phyloP scores from a whole-genome alignment of 2,888 invertebrate genomes.

The Macrophya alboannulata region DNA sequence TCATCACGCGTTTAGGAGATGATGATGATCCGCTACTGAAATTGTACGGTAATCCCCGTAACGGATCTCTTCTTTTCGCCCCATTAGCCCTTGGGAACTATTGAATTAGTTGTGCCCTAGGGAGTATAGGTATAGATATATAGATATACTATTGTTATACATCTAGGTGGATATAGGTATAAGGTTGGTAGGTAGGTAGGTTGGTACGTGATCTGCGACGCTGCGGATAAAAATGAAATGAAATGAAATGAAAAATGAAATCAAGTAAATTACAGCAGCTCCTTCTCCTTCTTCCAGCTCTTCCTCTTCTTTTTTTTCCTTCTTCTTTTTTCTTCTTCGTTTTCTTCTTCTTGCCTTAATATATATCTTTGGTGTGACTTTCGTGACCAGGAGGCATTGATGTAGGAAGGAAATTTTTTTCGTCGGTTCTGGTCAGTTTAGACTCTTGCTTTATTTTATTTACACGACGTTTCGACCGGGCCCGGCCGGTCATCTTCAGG shows the following conservation, averaged over 20 bases:
- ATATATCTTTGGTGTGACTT: too few species aligned
- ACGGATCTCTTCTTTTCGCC: conserved; percentile 47
- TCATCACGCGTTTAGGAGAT: not conserved
- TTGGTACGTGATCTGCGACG: conserved; percentile 5
- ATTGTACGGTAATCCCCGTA: conserved; percentile 41
- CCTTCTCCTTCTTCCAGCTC: not conserved
- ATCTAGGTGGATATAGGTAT: not conserved
- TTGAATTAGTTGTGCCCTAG: conserved; percentile 49
- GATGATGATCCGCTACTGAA: conserved; percentile 35
- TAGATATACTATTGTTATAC: not conserved
- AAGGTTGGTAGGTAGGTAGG: not conserved
- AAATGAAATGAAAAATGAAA: conserved; percentile 9
- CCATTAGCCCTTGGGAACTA: conserved; percentile 49
- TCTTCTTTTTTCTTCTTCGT: not conserved
- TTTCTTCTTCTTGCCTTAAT: not conserved
- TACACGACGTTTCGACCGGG: too few species aligned
- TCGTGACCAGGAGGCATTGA: too few species aligned
- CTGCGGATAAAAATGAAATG: conserved; percentile 5
- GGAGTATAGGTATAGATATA: not conserved
- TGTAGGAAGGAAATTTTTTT: too few species aligned
- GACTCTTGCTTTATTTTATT: too few species aligned
- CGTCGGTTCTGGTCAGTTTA: too few species aligned
- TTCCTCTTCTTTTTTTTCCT: not conserved
- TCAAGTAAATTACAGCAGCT: not conserved
- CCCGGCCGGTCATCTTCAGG: too few species aligned